A percentile compares a stretch with the other conserved stretches of the same genome.
Evolutionary conservation across 2,113 vertebrate genomes (phyloP).

Genomic region (Todiramphus chloris): DNA sequence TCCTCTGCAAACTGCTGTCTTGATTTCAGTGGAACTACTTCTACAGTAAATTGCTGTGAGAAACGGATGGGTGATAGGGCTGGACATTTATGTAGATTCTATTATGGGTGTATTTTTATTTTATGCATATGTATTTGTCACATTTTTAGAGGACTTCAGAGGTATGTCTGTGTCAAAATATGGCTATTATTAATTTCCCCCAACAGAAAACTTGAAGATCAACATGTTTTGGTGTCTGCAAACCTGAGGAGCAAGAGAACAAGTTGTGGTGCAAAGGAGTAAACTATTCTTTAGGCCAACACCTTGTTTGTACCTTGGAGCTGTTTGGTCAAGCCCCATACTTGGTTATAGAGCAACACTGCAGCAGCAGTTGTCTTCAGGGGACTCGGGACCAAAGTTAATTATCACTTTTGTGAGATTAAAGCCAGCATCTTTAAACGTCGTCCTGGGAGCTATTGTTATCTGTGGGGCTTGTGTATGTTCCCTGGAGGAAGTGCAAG

Average conservation of each 20-base stretch:
- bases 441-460: neutral
- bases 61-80: neutral
- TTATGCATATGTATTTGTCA: neutral
- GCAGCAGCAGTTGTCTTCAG: neutral
- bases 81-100: neutral
- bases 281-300: neutral
- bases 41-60: neutral
- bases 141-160: neutral
- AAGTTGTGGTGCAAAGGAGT: neutral
- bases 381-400: neutral
- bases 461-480: neutral
- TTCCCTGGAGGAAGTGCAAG: neutral
- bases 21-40: neutral
- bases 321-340: neutral
- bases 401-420: neutral
- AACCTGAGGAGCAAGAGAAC: neutral
- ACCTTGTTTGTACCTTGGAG: neutral
- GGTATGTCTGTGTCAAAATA: neutral
- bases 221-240: neutral
- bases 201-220: neutral
- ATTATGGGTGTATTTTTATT: neutral
- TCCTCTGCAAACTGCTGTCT: neutral
- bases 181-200: neutral
- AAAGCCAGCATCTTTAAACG: neutral
- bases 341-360: neutral